A percentile compares a stretch with the other conserved stretches of the same genome.
phyloP scores from a whole-genome alignment of 2,113 vertebrate genomes.

The Microtus ochrogaster region DNA sequence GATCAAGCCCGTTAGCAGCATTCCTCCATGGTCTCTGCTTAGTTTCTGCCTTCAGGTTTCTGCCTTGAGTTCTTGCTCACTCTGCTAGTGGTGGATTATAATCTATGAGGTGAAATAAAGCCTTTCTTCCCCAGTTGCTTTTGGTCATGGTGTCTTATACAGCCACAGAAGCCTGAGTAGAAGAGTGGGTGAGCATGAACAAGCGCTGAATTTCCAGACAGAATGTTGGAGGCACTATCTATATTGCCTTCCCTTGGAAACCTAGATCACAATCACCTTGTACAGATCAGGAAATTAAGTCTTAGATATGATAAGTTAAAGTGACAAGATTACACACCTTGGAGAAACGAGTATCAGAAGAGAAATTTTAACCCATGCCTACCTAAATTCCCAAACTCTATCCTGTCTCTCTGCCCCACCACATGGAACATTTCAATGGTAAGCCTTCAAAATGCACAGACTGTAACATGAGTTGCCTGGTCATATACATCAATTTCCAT shows the following conservation, averaged over 20 bases:
- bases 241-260: constrained; percentile 40
- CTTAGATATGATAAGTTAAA: constrained; percentile 21
- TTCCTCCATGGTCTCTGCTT: neutral
- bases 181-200: neutral
- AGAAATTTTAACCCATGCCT: constrained; percentile 58
- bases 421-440: neutral
- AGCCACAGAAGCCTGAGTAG: neutral
- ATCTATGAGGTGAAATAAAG: neutral
- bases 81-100: neutral
- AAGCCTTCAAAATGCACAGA: neutral
- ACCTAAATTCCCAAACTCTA: neutral
- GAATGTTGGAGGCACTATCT: neutral
- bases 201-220: constrained; percentile 21
- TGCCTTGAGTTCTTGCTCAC: neutral
- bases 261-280: neutral
- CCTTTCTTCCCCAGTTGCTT: neutral
- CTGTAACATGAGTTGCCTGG: constrained; percentile 9
- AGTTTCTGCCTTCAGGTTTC: neutral
- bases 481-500: neutral
- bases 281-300: constrained; percentile 49
- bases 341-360: constrained; percentile 42
- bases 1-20: neutral
- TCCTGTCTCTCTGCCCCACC: neutral
- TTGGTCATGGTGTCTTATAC: neutral
- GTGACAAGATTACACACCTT: constrained; percentile 13